Conservation (phyloP, 2,797 vertebrate species). For the Rhinatrema bivittatum region DNA sequence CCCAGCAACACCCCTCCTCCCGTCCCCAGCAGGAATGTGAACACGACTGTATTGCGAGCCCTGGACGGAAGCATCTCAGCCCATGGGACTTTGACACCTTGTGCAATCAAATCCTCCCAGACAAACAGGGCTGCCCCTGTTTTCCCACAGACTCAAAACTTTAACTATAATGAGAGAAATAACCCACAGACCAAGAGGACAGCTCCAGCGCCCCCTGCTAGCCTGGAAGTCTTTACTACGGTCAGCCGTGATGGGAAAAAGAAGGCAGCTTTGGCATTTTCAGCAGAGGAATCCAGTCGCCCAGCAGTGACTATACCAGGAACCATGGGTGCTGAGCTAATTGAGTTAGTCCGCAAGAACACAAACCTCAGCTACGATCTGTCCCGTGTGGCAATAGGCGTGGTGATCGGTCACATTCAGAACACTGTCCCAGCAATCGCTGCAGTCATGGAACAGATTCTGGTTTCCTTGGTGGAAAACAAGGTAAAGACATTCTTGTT, state of each 20-base stretch:
- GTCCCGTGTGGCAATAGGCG: constrained; percentile 86
- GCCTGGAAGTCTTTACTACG: constrained; percentile 48
- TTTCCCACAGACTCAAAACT: constrained; percentile 19
- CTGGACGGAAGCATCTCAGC: constrained; percentile 14
- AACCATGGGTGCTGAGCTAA: constrained; percentile 84
- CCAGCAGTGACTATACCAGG: constrained; percentile 54
- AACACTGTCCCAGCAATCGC: constrained; percentile 65
- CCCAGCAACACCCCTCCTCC: constrained; percentile 82
- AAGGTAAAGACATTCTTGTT: constrained; percentile 64
- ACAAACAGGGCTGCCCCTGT: constrained; percentile 26
- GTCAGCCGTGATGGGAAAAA: constrained; percentile 48
- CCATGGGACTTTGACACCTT: constrained; percentile 42
- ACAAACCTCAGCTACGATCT: constrained; percentile 89
- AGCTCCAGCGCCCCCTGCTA: neutral
- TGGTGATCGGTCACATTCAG: constrained; percentile 90
- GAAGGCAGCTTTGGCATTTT: constrained; percentile 3
- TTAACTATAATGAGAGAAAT: constrained; percentile 21
- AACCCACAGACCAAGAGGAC: constrained; percentile 28
- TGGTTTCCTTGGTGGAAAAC: constrained; percentile 84
- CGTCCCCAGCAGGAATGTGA: constrained; percentile 70
- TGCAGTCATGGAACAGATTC: constrained; percentile 80
- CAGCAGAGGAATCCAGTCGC: constrained; percentile 8
- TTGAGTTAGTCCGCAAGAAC: constrained; percentile 92
- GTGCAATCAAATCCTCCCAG: constrained; percentile 36
- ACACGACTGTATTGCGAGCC: constrained; percentile 50